phyloP scores from a whole-genome alignment of 2,888 invertebrate species.

The Cephus pulcher region DNA sequence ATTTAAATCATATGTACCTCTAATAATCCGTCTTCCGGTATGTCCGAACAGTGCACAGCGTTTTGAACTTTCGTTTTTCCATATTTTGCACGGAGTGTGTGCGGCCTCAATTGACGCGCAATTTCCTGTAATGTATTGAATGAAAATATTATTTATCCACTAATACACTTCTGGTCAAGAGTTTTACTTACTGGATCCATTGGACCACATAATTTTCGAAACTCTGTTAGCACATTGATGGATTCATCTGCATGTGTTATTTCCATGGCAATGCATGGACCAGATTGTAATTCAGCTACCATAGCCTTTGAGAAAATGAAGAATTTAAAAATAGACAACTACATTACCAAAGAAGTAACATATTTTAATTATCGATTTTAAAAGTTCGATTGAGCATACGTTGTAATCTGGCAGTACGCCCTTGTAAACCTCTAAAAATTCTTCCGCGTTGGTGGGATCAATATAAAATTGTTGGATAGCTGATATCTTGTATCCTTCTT shows the following conservation, averaged over 20 bases:
- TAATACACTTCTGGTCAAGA: neutral
- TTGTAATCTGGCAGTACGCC: constrained; percentile 85
- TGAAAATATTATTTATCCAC: neutral
- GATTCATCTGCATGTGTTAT: constrained; percentile 74
- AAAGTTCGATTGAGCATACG: constrained; percentile 62
- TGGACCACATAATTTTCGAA: constrained; percentile 89
- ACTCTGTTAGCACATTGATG: constrained; percentile 75
- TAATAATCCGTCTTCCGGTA: constrained; percentile 85
- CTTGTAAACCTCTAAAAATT: constrained; percentile 93
- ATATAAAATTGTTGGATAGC: constrained; percentile 85
- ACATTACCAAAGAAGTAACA: neutral
- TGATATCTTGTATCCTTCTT: constrained; percentile 82
- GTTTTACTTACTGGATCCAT: constrained; percentile 81
- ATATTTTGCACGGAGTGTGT: constrained; percentile 85
- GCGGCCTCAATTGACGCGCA: constrained; percentile 84
- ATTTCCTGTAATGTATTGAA: constrained; percentile 75
- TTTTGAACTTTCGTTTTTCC: constrained; percentile 87
- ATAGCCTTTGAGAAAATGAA: constrained; percentile 71
- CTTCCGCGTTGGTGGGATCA: constrained; percentile 85
- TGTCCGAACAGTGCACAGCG: constrained; percentile 93
- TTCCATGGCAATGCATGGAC: constrained; percentile 89
- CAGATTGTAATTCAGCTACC: constrained; percentile 86
- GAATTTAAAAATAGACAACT: constrained; percentile 11
- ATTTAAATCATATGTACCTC: constrained; percentile 70
- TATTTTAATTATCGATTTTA: constrained; percentile 5